Conservation (phyloP, 2,113 vertebrate species). For the Ovis canadensis region DNA sequence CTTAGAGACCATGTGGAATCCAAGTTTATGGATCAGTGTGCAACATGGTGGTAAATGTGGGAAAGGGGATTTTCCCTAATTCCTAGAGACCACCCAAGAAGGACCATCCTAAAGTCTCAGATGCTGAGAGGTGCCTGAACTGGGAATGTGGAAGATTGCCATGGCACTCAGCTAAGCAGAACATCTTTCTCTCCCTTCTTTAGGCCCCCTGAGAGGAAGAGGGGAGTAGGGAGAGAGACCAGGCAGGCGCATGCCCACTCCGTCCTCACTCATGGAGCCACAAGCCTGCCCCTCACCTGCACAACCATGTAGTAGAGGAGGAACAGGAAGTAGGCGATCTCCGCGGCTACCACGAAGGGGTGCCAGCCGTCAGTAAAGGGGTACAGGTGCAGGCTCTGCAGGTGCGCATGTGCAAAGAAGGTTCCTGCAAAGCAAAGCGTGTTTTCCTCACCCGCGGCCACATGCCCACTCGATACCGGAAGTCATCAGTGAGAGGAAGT, state of each 20-base stretch:
- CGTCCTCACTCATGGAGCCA: background rate
- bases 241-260: background rate
- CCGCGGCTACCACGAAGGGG: conserved; percentile 91
- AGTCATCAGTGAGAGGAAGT: background rate
- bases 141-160: background rate
- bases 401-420: conserved; percentile 85
- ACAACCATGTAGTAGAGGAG: conserved; percentile 92
- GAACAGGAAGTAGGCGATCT: conserved; percentile 91
- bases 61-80: background rate
- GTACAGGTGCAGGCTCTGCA: conserved; percentile 91
- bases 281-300: conserved; percentile 82
- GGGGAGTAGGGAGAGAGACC: background rate
- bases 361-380: conserved; percentile 89
- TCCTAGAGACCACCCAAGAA: background rate
- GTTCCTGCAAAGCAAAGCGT: conserved; percentile 81
- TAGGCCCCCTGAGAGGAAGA: background rate
- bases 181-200: background rate
- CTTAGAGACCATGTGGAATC: background rate
- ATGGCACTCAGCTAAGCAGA: background rate
- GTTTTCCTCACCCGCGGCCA: background rate
- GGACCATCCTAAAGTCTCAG: background rate
- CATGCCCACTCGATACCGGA: fast-evolving
- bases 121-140: background rate
- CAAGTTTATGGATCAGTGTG: background rate
- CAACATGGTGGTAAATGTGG: background rate